Conservation (phyloP, 2,888 invertebrate genomes). For the Willowsia nigromaculata region DNA sequence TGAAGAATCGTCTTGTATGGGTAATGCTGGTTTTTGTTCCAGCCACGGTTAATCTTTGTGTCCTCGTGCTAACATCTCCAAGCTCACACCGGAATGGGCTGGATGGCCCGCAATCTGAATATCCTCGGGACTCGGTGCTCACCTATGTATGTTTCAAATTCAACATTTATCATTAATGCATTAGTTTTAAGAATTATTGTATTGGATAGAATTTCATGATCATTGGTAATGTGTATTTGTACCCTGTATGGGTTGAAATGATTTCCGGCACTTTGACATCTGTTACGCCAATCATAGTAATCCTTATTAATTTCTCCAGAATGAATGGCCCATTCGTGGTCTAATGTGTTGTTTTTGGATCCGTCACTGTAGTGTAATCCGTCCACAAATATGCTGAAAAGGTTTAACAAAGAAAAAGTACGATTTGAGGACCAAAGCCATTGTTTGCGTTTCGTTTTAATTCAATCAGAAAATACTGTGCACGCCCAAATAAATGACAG, state of each 20-base stretch:
- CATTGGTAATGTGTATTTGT: slow-evolving; percentile 45
- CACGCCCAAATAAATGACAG: not conserved
- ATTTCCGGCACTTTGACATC: slow-evolving; percentile 89
- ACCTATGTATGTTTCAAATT: too few relatives aligned
- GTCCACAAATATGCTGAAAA: slow-evolving; percentile 87
- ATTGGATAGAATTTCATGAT: not conserved
- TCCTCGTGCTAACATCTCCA: slow-evolving; percentile 85
- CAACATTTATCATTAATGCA: too few relatives aligned
- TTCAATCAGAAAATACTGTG: too few relatives aligned
- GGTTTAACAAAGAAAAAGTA: not conserved
- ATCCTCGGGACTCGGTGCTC: slow-evolving; percentile 78
- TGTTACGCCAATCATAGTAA: slow-evolving; percentile 93
- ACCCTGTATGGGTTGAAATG: slow-evolving; percentile 90
- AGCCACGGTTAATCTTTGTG: slow-evolving; percentile 85
- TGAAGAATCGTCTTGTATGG: slow-evolving; percentile 87
- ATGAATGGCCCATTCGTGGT: slow-evolving; percentile 90
- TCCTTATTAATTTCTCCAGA: slow-evolving; percentile 89
- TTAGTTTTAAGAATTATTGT: too few relatives aligned
- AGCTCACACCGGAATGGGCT: slow-evolving; percentile 82
- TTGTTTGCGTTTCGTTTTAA: not conserved
- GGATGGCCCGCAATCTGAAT: slow-evolving; percentile 80
- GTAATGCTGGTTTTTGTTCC: slow-evolving; percentile 86
- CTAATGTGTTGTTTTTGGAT: slow-evolving; percentile 81
- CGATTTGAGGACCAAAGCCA: too few relatives aligned
- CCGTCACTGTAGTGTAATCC: slow-evolving; percentile 94